Percentiles rank a stretch among this genome's conserved stretches.
phyloP scores from a whole-genome alignment of 2,797 vertebrate genomes.

The Lutjanus campechanus region DNA sequence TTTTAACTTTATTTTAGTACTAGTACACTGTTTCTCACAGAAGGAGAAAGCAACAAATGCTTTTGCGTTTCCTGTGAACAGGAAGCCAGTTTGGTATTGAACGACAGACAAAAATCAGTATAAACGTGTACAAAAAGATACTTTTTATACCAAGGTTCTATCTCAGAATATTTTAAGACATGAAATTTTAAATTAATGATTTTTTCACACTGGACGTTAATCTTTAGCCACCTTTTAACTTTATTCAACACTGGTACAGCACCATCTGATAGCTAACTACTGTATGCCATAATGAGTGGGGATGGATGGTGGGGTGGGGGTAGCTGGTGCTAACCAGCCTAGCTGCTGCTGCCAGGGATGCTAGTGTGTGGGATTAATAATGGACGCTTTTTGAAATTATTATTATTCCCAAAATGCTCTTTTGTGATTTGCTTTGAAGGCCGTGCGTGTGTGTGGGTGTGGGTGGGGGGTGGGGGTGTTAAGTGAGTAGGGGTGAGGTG shows the following conservation, averaged over 20 bases:
- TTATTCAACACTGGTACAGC: not conserved
- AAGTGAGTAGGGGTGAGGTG: slow-evolving; percentile 73
- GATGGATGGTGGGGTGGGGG: not conserved
- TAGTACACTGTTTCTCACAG: no score
- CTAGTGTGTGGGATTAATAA: slow-evolving; percentile 85
- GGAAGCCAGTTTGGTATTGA: no score
- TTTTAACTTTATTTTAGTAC: no score
- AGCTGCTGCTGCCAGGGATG: slow-evolving; percentile 65
- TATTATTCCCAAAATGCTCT: slow-evolving; percentile 90
- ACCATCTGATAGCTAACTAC: slow-evolving; percentile 2
- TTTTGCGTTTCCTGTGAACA: no score
- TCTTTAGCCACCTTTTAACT: slow-evolving; percentile 5
- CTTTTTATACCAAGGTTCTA: no score
- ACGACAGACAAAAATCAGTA: no score
- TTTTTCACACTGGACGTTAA: not conserved
- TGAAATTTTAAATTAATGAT: not conserved
- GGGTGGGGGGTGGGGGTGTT: slow-evolving; percentile 68
- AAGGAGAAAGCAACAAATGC: no score
- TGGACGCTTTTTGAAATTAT: slow-evolving; percentile 86
- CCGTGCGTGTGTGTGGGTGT: slow-evolving; percentile 47
- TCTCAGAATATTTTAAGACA: not conserved
- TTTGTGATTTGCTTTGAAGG: slow-evolving; percentile 90
- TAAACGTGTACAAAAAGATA: no score
- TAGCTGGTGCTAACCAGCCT: slow-evolving; percentile 61
- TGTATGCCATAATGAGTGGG: slow-evolving; percentile 2